These are phyloP conservation scores for Cyanoramphus novaezelandiae DNA, from an alignment of 2,113 vertebrate species.

Conservation along the genomic window DNA sequence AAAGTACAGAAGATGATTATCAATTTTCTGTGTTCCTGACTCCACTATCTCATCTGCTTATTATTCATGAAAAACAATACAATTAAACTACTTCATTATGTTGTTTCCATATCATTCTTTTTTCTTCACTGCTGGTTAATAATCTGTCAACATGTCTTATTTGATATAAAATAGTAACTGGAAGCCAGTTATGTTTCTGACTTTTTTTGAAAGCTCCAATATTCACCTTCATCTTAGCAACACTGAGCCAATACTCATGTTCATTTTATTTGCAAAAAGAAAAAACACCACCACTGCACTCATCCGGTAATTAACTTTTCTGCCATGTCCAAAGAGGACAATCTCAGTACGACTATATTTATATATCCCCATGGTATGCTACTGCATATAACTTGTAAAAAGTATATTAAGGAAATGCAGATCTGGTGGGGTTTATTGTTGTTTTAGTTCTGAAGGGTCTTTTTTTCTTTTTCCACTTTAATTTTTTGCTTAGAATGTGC, in stretches of 20 bases:
- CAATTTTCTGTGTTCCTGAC: background rate
- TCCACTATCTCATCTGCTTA: background rate
- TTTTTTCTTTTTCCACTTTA: background rate
- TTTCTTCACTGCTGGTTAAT: background rate
- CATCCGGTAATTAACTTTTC: background rate
- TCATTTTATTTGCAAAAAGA: background rate
- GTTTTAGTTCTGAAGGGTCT: background rate
- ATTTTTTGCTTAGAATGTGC: background rate
- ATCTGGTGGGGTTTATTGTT: background rate
- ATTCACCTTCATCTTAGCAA: background rate
- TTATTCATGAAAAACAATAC: background rate
- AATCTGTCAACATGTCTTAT: background rate
- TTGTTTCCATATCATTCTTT: background rate
- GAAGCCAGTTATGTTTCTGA: background rate
- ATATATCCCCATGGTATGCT: background rate
- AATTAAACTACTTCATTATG: background rate
- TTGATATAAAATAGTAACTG: background rate
- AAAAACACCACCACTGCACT: background rate
- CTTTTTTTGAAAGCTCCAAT: background rate
- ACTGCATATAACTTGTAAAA: background rate
- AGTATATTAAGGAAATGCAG: background rate
- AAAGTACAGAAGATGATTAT: background rate
- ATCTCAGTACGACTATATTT: background rate
- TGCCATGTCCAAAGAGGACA: background rate
- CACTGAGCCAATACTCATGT: background rate